These are phyloP conservation scores for Oasisia sp. DNA, from an alignment of 2,888 invertebrate species.

Conservation along the genomic window DNA sequence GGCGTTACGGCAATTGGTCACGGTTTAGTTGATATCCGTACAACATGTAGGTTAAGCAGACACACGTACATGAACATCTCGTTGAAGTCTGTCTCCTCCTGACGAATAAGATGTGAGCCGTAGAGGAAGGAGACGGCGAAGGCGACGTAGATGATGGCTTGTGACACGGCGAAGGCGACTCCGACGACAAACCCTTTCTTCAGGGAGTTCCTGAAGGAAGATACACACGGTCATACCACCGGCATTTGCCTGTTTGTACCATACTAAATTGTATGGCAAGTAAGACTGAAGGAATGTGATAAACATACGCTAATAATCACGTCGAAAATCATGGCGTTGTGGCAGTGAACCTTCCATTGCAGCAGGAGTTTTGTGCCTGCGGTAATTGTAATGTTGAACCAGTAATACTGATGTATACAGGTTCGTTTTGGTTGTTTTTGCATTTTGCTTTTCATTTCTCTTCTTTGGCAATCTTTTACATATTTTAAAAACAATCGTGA, in stretches of 20 bases:
- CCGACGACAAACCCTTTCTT: conserved; percentile 52
- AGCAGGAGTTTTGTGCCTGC: too few species aligned
- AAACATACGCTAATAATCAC: too few species aligned
- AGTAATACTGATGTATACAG: too few species aligned
- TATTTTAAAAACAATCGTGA: too few species aligned
- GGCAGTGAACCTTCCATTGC: too few species aligned
- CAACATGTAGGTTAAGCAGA: neutral
- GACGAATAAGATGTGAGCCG: conserved; percentile 69
- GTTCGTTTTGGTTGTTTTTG: too few species aligned
- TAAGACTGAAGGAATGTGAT: too few species aligned
- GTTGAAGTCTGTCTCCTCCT: conserved; percentile 62
- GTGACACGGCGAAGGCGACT: conserved; percentile 63
- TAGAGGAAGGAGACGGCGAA: conserved; percentile 70
- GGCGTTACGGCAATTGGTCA: too few species aligned
- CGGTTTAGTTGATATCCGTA: neutral
- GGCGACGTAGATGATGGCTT: conserved; percentile 70
- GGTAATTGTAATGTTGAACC: too few species aligned
- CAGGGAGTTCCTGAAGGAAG: conserved; percentile 29
- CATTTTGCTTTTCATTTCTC: too few species aligned
- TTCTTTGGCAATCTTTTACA: too few species aligned
- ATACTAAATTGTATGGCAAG: neutral
- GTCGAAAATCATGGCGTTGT: too few species aligned
- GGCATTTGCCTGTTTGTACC: neutral
- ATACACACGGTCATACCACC: neutral
- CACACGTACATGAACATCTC: conserved; percentile 59